These are phyloP conservation scores for Drosophila aff. DNA, from an alignment of 1,140 invertebrate species.

Conservation along the genomic window DNA sequence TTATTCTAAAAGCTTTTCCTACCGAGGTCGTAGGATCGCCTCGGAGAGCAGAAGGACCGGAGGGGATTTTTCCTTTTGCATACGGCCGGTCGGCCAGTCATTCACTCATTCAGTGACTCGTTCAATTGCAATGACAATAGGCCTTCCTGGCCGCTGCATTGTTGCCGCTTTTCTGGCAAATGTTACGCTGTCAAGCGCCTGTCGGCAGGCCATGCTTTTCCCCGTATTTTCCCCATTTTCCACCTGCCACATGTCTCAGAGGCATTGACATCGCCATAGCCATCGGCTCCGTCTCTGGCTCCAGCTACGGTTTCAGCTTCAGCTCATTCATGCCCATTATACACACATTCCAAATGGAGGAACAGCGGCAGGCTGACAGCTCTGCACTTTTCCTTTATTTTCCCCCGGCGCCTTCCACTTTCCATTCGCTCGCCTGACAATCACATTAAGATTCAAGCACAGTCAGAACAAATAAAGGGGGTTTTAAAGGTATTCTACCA, in stretches of 20 bases:
- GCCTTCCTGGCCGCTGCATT: slow-evolving; percentile 42
- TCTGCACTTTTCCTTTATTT: slow-evolving; percentile 55
- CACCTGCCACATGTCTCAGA: slow-evolving; percentile 69
- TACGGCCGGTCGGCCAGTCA: slow-evolving; percentile 40
- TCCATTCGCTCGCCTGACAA: slow-evolving; percentile 59
- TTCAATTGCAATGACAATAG: slow-evolving; percentile 72
- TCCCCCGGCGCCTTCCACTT: slow-evolving; percentile 36
- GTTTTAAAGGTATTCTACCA: neutral
- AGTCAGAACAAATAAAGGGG: slow-evolving; percentile 8
- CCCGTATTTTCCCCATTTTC: slow-evolving; percentile 24
- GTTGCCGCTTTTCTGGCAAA: slow-evolving; percentile 56
- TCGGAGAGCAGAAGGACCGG: slow-evolving; percentile 8
- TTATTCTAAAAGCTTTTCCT: slow-evolving; percentile 69
- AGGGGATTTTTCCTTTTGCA: slow-evolving; percentile 39
- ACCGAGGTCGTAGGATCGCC: neutral
- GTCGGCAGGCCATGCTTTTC: slow-evolving; percentile 51
- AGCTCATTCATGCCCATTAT: slow-evolving; percentile 70
- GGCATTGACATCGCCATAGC: slow-evolving; percentile 18
- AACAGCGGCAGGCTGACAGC: slow-evolving; percentile 46
- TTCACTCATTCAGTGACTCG: slow-evolving; percentile 49
- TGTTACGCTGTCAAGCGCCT: slow-evolving; percentile 74
- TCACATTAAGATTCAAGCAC: slow-evolving; percentile 67
- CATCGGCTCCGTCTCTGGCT: slow-evolving; percentile 22
- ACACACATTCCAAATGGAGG: slow-evolving; percentile 55
- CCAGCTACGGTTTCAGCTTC: slow-evolving; percentile 4